These are phyloP conservation scores for Oligia latruncula DNA, from an alignment of 2,888 invertebrate species.

Conservation along the genomic window DNA sequence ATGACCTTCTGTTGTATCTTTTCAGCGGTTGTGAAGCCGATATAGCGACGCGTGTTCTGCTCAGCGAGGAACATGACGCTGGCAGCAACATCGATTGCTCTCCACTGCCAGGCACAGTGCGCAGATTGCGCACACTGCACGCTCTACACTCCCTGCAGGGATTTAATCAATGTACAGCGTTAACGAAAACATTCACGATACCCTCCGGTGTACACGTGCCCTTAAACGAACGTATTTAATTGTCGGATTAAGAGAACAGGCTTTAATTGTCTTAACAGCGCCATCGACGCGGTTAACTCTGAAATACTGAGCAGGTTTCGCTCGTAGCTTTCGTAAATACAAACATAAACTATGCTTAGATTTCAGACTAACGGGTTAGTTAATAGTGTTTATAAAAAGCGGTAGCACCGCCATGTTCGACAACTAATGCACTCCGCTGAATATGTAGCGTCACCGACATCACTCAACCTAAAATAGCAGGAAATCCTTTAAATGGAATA, in stretches of 20 bases:
- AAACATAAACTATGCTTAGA: neutral
- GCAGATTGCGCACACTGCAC: neutral
- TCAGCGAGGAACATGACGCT: slow-evolving; percentile 39
- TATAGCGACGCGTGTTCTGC: slow-evolving; percentile 25
- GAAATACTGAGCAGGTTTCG: neutral
- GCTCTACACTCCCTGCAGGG: neutral
- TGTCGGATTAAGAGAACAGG: neutral
- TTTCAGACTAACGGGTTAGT: neutral
- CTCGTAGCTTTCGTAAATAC: neutral
- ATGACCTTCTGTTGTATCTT: slow-evolving; percentile 16
- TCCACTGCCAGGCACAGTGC: slow-evolving; percentile 5
- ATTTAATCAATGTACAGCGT: slow-evolving; percentile 3
- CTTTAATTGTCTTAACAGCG: slow-evolving; percentile 1
- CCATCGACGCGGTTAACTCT: neutral
- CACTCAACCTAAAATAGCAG: slow-evolving; percentile 18
- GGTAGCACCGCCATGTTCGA: neutral
- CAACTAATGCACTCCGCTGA: neutral
- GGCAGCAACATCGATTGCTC: slow-evolving; percentile 44
- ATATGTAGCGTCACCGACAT: neutral
- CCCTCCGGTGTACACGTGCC: neutral
- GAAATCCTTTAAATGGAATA: slow-evolving; percentile 2
- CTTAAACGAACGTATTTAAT: slow-evolving; percentile 1
- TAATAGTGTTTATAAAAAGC: neutral
- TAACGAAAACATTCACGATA: slow-evolving; percentile 6
- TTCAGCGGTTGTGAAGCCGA: slow-evolving; percentile 16